A percentile compares a stretch with the other conserved stretches of the same genome.
phyloP scores from a whole-genome alignment of 2,888 invertebrate genomes.

The Chydorus sphaericus region DNA sequence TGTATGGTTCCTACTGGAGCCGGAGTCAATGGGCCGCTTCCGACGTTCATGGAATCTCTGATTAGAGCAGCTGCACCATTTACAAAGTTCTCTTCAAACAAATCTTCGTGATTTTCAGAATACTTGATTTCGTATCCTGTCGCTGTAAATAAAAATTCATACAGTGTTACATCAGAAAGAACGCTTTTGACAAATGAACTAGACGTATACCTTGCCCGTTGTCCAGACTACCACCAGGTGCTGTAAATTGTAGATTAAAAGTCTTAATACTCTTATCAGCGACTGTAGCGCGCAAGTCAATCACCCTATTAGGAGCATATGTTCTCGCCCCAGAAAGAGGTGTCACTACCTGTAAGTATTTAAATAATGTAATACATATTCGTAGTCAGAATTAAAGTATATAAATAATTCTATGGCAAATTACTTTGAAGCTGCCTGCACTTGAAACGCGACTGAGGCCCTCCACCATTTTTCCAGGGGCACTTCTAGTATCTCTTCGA shows the following conservation, averaged over 20 bases:
- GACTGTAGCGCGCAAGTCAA: too few species aligned
- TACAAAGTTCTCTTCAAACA: background rate
- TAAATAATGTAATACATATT: too few species aligned
- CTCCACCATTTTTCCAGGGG: background rate
- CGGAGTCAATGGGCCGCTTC: background rate
- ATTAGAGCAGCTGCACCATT: background rate
- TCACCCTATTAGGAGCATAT: too few species aligned
- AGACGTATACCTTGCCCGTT: slow-evolving; percentile 17
- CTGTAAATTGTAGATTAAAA: slow-evolving; percentile 20
- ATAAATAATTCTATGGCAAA: too few species aligned
- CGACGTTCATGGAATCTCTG: background rate
- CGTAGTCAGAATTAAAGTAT: too few species aligned
- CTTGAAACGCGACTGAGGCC: background rate
- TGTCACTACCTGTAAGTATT: too few species aligned
- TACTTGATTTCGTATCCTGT: background rate
- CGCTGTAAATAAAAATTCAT: background rate
- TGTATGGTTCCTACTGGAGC: background rate
- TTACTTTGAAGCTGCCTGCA: background rate
- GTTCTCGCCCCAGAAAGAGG: too few species aligned
- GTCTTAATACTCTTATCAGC: background rate
- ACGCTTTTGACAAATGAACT: background rate
- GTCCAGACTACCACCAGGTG: slow-evolving; percentile 22
- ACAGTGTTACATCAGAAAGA: background rate
- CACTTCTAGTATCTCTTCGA: too few species aligned
- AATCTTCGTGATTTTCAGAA: background rate